Conservation (phyloP, 2,888 invertebrate genomes). For the Noctua pronuba region DNA sequence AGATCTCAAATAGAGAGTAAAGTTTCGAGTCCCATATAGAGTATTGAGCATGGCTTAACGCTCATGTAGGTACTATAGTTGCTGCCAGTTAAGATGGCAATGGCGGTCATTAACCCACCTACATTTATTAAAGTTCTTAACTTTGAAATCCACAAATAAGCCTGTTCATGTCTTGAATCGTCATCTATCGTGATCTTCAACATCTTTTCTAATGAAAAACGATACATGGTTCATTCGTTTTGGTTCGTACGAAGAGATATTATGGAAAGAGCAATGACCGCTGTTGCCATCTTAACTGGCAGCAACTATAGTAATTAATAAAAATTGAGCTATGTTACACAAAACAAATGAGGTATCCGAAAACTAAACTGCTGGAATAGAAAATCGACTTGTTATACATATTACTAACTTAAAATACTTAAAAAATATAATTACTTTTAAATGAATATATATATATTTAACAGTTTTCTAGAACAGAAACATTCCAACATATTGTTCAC, state of each 20-base stretch:
- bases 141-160: no score
- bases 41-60: not conserved
- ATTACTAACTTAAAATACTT: not conserved
- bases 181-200: no score
- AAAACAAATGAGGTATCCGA: not conserved
- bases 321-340: not conserved
- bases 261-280: no score
- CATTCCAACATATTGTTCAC: slow-evolving; percentile 16
- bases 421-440: not conserved
- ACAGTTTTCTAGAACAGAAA: not conserved
- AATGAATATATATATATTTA: not conserved
- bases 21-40: not conserved
- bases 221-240: no score
- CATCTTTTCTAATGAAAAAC: no score
- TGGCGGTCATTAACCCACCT: no score
- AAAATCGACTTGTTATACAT: not conserved
- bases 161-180: no score
- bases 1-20: not conserved
- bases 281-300: no score
- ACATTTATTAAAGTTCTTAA: no score
- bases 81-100: no score
- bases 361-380: not conserved
- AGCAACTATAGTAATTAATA: not conserved
- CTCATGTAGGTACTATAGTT: no score
- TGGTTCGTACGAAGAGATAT: no score